Conservation (phyloP, 2,113 vertebrate genomes). For the Gallinago media region DNA sequence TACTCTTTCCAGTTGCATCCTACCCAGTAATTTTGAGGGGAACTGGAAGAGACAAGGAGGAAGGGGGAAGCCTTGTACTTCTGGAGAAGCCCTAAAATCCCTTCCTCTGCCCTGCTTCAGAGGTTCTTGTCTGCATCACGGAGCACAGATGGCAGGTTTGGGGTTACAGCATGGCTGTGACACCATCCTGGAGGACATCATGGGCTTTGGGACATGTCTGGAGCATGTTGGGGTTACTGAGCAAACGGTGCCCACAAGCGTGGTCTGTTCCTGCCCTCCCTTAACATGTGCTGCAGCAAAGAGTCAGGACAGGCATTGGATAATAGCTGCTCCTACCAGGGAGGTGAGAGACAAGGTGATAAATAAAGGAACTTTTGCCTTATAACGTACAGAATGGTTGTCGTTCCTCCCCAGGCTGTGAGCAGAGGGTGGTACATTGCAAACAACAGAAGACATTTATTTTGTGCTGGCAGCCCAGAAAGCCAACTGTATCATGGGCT, state of each 20-base stretch:
- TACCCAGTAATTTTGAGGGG: not conserved
- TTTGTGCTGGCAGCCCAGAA: too few species aligned
- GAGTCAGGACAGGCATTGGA: not conserved
- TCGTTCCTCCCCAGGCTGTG: not conserved
- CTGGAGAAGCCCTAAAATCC: not conserved
- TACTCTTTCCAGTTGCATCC: not conserved
- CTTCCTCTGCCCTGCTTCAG: not conserved
- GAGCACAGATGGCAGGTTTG: not conserved
- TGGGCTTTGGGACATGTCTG: not conserved
- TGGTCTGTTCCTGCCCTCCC: not conserved
- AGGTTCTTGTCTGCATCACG: not conserved
- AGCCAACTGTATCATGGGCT: too few species aligned
- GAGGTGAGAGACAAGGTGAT: not conserved
- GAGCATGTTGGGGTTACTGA: not conserved
- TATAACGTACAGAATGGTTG: not conserved
- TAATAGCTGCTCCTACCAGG: not conserved
- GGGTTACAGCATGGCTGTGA: not conserved
- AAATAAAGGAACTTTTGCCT: not conserved
- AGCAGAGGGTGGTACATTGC: not conserved
- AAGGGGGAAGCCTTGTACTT: not conserved
- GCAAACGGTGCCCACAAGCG: not conserved
- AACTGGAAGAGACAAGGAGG: not conserved
- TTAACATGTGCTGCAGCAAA: not conserved
- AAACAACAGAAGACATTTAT: not conserved
- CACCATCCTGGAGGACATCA: not conserved